Base-by-base conservation (phyloP, 2,113 vertebrate genomes). In the Dascyllus trimaculatus region DNA sequence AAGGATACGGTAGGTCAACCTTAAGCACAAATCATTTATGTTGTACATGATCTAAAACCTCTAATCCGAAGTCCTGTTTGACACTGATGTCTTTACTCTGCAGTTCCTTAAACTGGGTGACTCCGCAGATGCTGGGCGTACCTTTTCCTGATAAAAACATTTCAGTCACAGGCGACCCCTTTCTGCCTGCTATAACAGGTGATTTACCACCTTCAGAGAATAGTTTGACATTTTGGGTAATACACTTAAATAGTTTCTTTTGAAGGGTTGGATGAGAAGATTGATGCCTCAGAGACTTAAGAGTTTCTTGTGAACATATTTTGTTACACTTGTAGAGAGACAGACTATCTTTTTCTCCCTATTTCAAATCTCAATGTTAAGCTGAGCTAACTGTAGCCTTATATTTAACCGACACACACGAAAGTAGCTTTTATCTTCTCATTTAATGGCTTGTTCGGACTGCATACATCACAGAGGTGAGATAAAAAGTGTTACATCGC, bases 81-180 rank as follows among this genome's bases (percentile, higher is more conserved):
- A 58, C 25, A 45, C 19, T 8, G 11, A 40, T 63, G 17, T 60
- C 17, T 75, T 76, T 62, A 4, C 40, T 78, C 74, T 82, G 73
- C 86, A 96, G 95, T 48, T 93, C 95, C 19, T 90, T 96, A 51
- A 94, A 93, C 70, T 96, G 95, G 95, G 89, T 96, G 11, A 95
- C 94, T 4, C 94, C 94, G 0, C 85, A 93, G 84, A 95, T 96
- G 94, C 91, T 96, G 29, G 68, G 82, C 1, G 93, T 96, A 8
- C 94, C 95, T 25, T 91, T 94, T 57, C 88, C 92, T 29, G 85
- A 92, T 22, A 72, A 89, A 45, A 81, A 83, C 22, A 78, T 80
- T 18, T 21, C 88, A 6, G 90, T 93, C 66, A 91, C 92, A 65
- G 89, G 90, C 61, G 84, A 92, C 73, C 91, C 92, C 4, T 92